Percentiles rank a stretch among this genome's conserved stretches.
These are phyloP conservation scores for Corydoras maculifer DNA, from an alignment of 2,113 vertebrate species.

Conservation along the genomic window DNA sequence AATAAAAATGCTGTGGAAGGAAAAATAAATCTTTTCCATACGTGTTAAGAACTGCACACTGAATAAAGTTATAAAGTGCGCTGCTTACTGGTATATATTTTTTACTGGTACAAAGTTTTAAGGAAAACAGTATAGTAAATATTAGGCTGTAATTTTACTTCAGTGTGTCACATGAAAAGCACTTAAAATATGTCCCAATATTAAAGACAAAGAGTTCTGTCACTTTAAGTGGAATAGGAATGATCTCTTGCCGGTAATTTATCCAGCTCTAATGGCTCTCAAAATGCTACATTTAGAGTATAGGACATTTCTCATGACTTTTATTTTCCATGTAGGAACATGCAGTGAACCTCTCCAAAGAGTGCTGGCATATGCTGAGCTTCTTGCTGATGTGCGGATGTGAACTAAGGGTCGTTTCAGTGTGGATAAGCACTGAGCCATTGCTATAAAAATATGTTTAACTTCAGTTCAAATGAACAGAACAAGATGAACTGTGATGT, in stretches of 20 bases:
- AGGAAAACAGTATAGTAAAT: not conserved
- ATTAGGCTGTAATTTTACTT: slow-evolving; percentile 3
- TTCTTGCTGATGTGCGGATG: not conserved
- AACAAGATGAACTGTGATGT: no score
- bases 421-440: no score
- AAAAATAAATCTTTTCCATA: slow-evolving; percentile 20
- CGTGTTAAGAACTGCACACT: not conserved
- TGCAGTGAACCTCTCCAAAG: not conserved
- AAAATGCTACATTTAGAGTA: slow-evolving; percentile 7
- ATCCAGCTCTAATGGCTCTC: slow-evolving; percentile 3
- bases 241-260: slow-evolving; percentile 10
- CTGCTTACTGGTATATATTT: not conserved
- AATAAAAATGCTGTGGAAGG: slow-evolving; percentile 6
- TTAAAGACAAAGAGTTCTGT: slow-evolving; percentile 15
- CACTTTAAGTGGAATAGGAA: not conserved
- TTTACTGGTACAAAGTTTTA: not conserved
- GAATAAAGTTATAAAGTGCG: slow-evolving; percentile 16
- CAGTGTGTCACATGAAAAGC: slow-evolving; percentile 5
- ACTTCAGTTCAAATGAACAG: no score
- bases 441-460: no score
- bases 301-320: slow-evolving; percentile 13
- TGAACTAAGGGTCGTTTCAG: not conserved
- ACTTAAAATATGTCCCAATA: slow-evolving; percentile 1
- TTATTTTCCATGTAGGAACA: slow-evolving; percentile 14
- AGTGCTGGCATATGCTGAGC: not conserved